These are phyloP conservation scores for Ceyx melanurus DNA, from an alignment of 2,113 vertebrate genomes.

Conservation along the genomic window DNA sequence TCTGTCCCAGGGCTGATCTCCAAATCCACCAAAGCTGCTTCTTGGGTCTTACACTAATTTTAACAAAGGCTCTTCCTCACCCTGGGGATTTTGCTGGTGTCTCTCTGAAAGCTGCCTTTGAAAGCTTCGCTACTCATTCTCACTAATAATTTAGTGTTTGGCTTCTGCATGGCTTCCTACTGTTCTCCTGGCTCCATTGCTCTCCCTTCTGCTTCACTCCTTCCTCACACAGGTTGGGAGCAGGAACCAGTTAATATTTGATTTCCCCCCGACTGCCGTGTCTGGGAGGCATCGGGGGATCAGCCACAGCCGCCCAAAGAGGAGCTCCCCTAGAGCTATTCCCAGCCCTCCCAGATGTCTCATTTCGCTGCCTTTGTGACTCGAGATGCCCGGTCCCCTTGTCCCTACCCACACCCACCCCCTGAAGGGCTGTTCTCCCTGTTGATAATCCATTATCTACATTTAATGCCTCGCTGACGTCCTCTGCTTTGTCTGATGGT, in stretches of 20 bases:
- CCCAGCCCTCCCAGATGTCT: constrained; percentile 26
- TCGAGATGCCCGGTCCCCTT: rapidly evolving
- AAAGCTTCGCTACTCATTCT: constrained; percentile 37
- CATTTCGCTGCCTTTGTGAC: background rate
- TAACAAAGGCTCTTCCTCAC: constrained; percentile 9
- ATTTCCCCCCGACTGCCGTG: background rate
- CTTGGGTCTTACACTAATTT: constrained; percentile 24
- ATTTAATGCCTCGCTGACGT: constrained; percentile 48
- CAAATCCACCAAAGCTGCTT: background rate
- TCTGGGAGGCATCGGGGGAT: background rate
- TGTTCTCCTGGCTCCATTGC: constrained; percentile 22
- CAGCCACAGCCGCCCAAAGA: background rate
- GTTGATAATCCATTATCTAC: constrained; percentile 60
- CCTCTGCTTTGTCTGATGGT: background rate
- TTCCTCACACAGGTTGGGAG: background rate
- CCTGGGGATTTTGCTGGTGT: constrained; percentile 29
- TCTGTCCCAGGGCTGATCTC: background rate
- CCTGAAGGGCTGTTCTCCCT: constrained; percentile 7
- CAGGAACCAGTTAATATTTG: constrained; percentile 39
- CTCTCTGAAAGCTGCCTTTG: constrained; percentile 42
- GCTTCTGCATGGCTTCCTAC: constrained; percentile 64
- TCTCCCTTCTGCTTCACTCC: constrained; percentile 20
- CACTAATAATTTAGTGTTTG: constrained; percentile 68
- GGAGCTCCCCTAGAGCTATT: background rate
- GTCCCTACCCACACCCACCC: background rate